A percentile compares a stretch with the other conserved stretches of the same genome.
These are phyloP conservation scores for Rhabditophanes sp. DNA, from an alignment of 2,888 invertebrate species.

Conservation along the genomic window DNA sequence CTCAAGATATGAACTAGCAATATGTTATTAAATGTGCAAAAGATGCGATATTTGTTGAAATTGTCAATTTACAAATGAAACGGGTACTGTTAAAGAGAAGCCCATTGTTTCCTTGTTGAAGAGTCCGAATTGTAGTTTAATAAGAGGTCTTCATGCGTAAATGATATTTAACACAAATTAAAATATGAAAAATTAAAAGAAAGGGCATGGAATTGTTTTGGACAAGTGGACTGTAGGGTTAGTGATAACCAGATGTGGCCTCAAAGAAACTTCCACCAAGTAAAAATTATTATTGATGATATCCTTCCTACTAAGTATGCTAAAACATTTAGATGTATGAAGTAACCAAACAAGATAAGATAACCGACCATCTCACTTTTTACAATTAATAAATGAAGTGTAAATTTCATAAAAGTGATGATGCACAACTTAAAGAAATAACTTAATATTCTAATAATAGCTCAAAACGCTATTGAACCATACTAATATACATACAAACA, in stretches of 20 bases:
- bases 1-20: too few species aligned
- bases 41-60: constrained; percentile 1
- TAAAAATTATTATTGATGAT: too few species aligned
- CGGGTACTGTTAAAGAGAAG: too few species aligned
- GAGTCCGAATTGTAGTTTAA: too few species aligned
- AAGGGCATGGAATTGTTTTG: background rate
- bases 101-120: too few species aligned
- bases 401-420: background rate
- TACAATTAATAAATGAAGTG: background rate
- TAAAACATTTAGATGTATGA: background rate
- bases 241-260: background rate
- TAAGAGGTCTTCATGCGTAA: too few species aligned
- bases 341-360: background rate
- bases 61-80: too few species aligned
- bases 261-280: background rate
- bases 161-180: too few species aligned
- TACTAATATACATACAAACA: background rate
- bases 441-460: too few species aligned
- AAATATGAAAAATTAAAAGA: too few species aligned
- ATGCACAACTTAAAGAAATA: too few species aligned
- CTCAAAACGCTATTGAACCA: background rate
- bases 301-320: background rate
- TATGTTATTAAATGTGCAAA: too few species aligned
- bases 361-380: background rate
- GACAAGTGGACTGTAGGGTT: background rate